Conservation (phyloP, 2,888 invertebrate species). For the Ligdia adustata region DNA sequence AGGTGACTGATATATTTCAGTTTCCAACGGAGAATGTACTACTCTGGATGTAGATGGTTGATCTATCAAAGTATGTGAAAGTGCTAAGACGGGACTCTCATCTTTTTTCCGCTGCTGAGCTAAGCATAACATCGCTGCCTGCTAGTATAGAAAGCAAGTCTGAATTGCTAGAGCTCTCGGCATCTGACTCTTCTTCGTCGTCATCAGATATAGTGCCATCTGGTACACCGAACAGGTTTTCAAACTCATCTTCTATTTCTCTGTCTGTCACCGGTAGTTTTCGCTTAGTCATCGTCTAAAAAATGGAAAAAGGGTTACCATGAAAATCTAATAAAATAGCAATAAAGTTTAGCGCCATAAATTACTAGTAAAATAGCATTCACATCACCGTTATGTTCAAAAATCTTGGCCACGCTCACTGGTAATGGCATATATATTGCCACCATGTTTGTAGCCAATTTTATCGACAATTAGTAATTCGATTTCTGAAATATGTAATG, state of each 20-base stretch:
- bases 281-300: slow-evolving; percentile 23
- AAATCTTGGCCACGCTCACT: too few relatives aligned
- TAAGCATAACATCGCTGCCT: slow-evolving; percentile 24
- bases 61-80: slow-evolving; percentile 10
- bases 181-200: slow-evolving; percentile 19
- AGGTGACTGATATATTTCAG: slow-evolving; percentile 23
- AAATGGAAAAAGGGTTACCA: slow-evolving; percentile 14
- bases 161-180: slow-evolving; percentile 16
- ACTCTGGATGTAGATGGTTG: slow-evolving; percentile 20
- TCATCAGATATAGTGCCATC: slow-evolving; percentile 26
- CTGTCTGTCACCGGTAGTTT: slow-evolving; percentile 18
- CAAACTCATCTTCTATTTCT: slow-evolving; percentile 25
- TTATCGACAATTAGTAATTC: slow-evolving; percentile 1
- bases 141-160: slow-evolving; percentile 20
- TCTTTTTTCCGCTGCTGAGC: slow-evolving; percentile 21
- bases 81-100: slow-evolving; percentile 19
- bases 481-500: neutral
- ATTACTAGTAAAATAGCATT: neutral
- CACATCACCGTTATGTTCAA: too few relatives aligned
- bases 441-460: slow-evolving; percentile 1
- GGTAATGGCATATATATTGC: neutral
- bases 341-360: slow-evolving; percentile 8
- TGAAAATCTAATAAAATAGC: slow-evolving; percentile 13
- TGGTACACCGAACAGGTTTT: slow-evolving; percentile 23
- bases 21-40: slow-evolving; percentile 24